Evolutionary conservation across 35 echinoderm and acorn worm genomes (phyloP).

Genomic region (Ptychodera flava): DNA sequence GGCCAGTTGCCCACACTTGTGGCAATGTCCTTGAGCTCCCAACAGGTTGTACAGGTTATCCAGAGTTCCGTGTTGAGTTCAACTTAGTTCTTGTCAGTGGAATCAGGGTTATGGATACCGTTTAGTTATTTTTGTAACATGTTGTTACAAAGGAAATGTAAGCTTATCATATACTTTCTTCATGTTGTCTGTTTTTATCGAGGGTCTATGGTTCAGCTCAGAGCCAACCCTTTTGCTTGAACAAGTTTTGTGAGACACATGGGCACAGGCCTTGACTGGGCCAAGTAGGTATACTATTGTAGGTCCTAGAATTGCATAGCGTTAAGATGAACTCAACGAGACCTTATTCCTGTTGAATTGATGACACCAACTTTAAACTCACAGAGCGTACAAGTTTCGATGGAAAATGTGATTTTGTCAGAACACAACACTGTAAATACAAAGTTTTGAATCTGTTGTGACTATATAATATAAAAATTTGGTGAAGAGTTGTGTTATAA

Average conservation of each 20-base stretch:
- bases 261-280: too few relatives aligned
- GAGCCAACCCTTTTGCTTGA: background rate
- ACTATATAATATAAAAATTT: background rate
- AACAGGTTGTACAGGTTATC: constrained; percentile 9
- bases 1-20: constrained; percentile 24
- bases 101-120: constrained; percentile 10
- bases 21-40: constrained; percentile 4
- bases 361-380: background rate
- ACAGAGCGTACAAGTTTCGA: background rate
- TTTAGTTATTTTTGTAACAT: background rate
- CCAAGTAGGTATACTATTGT: too few relatives aligned
- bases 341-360: background rate
- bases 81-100: constrained; percentile 25
- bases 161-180: background rate
- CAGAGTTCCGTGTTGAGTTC: constrained; percentile 35
- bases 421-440: background rate
- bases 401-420: background rate
- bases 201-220: background rate
- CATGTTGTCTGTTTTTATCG: background rate
- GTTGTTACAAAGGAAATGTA: background rate
- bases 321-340: background rate
- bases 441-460: background rate
- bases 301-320: background rate
- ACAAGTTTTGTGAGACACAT: background rate
- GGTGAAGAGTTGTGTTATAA: background rate